Evolutionary conservation across 2,888 invertebrate species (phyloP).

Genomic region (Enoplolaimus lenunculus): DNA sequence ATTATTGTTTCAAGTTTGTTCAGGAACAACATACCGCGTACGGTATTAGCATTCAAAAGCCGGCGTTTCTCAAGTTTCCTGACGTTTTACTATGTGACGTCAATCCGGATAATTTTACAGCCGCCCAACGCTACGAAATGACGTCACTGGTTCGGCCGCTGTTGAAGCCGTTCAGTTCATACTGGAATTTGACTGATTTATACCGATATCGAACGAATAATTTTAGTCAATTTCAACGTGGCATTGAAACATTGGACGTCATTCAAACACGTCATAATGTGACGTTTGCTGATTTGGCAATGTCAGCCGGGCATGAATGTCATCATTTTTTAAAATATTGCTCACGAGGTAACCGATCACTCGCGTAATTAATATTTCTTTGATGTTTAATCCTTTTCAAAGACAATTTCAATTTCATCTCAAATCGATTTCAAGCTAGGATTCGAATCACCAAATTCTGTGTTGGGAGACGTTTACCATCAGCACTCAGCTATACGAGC

Average conservation of each 20-base stretch:
- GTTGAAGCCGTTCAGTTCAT: not conserved
- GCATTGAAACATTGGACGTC: not conserved
- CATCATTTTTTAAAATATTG: not conserved
- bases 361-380: too few relatives aligned
- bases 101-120: constrained; percentile 4
- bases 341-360: too few relatives aligned
- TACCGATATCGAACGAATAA: not conserved
- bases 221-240: not conserved
- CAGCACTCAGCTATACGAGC: too few relatives aligned
- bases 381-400: too few relatives aligned
- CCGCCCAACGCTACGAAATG: not conserved
- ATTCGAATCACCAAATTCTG: too few relatives aligned
- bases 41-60: constrained; percentile 1
- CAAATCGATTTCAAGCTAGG: too few relatives aligned
- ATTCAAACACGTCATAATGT: not conserved
- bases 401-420: too few relatives aligned
- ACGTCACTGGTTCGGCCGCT: not conserved
- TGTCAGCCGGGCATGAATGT: constrained; percentile 1
- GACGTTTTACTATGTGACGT: constrained; percentile 17
- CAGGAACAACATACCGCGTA: constrained; percentile 17
- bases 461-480: too few relatives aligned
- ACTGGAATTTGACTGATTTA: constrained; percentile 13
- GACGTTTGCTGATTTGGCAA: not conserved
- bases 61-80: constrained; percentile 8
- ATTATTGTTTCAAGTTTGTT: too few relatives aligned